Percentiles rank a stretch among this genome's conserved stretches.
Evolutionary conservation across 2,797 vertebrate species (phyloP).

Genomic region (Lophura swinhoii): DNA sequence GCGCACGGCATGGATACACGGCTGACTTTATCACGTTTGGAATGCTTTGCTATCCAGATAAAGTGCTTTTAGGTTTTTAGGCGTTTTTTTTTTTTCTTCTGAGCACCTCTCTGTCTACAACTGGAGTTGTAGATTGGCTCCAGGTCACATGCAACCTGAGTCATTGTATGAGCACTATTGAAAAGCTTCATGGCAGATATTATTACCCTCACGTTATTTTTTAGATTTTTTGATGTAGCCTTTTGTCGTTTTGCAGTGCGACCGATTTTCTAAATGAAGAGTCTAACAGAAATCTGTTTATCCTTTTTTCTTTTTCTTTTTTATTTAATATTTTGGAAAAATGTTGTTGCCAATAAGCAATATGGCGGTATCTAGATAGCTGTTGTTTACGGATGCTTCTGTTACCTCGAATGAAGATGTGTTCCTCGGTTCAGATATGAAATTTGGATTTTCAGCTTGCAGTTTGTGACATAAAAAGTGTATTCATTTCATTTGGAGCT

Average conservation of each 20-base stretch:
- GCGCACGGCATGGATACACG: slow-evolving; percentile 51
- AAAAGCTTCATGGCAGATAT: slow-evolving; percentile 70
- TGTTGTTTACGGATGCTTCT: slow-evolving; percentile 40
- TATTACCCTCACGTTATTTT: slow-evolving; percentile 6
- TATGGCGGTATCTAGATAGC: slow-evolving; percentile 76
- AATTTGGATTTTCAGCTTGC: slow-evolving; percentile 54
- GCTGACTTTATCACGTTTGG: slow-evolving; percentile 45
- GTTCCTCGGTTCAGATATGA: slow-evolving; percentile 61
- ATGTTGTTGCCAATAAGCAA: slow-evolving; percentile 60
- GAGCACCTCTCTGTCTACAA: slow-evolving; percentile 1
- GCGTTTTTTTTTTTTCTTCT: neutral
- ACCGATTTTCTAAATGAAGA: slow-evolving; percentile 76
- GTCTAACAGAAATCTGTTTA: slow-evolving; percentile 27
- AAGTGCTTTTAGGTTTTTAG: neutral
- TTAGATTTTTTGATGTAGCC: slow-evolving; percentile 30
- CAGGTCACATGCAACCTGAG: slow-evolving; percentile 28
- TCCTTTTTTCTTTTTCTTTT: slow-evolving; percentile 59
- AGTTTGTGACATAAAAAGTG: slow-evolving; percentile 55
- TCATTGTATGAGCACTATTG: slow-evolving; percentile 40
- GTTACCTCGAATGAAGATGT: slow-evolving; percentile 43
- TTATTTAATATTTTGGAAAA: slow-evolving; percentile 65
- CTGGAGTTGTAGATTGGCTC: slow-evolving; percentile 3
- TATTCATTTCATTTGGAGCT: slow-evolving; percentile 67
- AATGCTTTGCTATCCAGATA: slow-evolving; percentile 7
- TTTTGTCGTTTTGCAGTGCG: slow-evolving; percentile 36